Conservation (phyloP, 2,888 invertebrate species). For the Imbricaverruca yamaguchii region DNA sequence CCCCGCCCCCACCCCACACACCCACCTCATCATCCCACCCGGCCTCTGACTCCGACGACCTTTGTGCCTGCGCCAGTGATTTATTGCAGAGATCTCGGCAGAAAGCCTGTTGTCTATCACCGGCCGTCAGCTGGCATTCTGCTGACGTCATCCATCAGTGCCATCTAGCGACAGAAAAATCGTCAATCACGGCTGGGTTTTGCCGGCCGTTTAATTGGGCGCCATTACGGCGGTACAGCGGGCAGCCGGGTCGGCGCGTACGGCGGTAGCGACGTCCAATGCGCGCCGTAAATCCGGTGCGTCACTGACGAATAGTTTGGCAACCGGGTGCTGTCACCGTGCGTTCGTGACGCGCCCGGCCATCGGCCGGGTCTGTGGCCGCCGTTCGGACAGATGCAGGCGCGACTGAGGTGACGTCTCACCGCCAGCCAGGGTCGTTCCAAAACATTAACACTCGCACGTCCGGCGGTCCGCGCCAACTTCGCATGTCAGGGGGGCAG, state of each 20-base stretch:
- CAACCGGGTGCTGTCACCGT: not conserved
- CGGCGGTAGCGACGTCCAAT: not conserved
- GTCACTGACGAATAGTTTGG: not conserved
- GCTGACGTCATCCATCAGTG: not conserved
- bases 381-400: too few relatives aligned
- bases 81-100: not conserved
- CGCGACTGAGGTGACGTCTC: not conserved
- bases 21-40: not conserved
- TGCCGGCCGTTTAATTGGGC: not conserved
- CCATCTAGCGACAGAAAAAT: constrained; percentile 11
- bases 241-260: not conserved
- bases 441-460: too few relatives aligned
- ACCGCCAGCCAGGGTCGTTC: not conserved
- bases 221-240: not conserved
- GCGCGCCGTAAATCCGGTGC: not conserved
- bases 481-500: too few relatives aligned
- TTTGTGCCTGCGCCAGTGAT: constrained; percentile 15
- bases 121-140: not conserved
- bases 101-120: constrained; percentile 4
- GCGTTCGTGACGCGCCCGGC: not conserved
- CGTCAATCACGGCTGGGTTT: not conserved
- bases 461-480: too few relatives aligned
- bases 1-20: not conserved
- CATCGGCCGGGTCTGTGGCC: too few relatives aligned
- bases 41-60: constrained; percentile 20